A percentile compares a stretch with the other conserved stretches of the same genome.
Evolutionary conservation across 2,888 invertebrate genomes (phyloP).

Genomic region (Drosophila putrida): DNA sequence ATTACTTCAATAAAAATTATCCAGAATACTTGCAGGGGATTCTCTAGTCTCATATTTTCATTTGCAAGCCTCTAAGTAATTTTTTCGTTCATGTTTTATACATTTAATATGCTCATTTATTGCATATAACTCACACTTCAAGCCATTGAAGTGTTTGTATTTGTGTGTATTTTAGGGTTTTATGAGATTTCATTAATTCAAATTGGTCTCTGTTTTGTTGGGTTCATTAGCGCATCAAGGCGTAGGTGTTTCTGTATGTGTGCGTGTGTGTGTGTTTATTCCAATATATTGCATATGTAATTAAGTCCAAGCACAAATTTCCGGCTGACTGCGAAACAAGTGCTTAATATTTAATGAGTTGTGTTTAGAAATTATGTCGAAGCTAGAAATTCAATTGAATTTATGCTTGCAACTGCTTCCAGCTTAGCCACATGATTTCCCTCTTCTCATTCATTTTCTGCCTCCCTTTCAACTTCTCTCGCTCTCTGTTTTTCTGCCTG

Average conservation of each 20-base stretch:
- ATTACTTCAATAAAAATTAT: background rate
- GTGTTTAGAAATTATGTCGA: constrained; percentile 51
- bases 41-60: background rate
- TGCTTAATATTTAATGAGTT: constrained; percentile 75
- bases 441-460: too few species aligned
- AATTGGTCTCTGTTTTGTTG: constrained; percentile 56
- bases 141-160: constrained; percentile 26
- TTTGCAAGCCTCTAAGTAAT: background rate
- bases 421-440: constrained; percentile 32
- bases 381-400: constrained; percentile 40
- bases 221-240: constrained; percentile 52
- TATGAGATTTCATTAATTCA: constrained; percentile 76
- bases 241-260: constrained; percentile 24
- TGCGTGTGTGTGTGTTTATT: constrained; percentile 12
- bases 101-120: constrained; percentile 37
- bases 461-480: background rate
- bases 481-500: background rate
- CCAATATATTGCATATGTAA: constrained; percentile 60
- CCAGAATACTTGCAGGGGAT: background rate
- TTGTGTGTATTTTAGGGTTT: constrained; percentile 39
- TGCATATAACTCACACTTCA: constrained; percentile 52
- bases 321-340: constrained; percentile 50
- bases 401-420: constrained; percentile 30
- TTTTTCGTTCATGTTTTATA: constrained; percentile 17
- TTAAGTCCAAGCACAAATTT: constrained; percentile 61